A percentile compares a stretch with the other conserved stretches of the same genome.
Conservation (phyloP, 30 jellyfish, hydroid and myxozoan species). For the Nemopilema nomurai region DNA sequence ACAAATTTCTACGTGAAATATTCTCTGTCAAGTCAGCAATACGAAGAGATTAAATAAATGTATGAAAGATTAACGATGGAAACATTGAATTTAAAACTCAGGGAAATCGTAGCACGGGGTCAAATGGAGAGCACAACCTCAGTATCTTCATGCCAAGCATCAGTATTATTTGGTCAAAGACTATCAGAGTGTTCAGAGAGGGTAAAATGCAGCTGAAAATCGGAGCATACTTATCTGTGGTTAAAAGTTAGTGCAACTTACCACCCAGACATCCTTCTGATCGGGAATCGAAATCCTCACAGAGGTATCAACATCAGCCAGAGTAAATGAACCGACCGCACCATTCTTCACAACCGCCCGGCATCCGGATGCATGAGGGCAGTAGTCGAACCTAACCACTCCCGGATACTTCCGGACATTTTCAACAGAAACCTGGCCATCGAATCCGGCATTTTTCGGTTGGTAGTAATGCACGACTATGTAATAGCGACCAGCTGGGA, state of each 20-base stretch:
- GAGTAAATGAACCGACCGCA: slow-evolving; percentile 45
- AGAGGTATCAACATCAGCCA: slow-evolving; percentile 52
- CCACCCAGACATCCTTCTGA: slow-evolving; percentile 92
- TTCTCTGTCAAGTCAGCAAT: too few relatives aligned
- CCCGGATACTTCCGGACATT: slow-evolving; percentile 78
- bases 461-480: slow-evolving; percentile 85
- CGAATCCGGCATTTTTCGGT: slow-evolving; percentile 79
- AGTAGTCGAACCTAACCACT: slow-evolving; percentile 49
- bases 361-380: slow-evolving; percentile 94
- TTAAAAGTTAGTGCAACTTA: slow-evolving; percentile 27
- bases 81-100: too few relatives aligned
- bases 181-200: neutral
- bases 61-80: too few relatives aligned
- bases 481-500: slow-evolving; percentile 88
- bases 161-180: too few relatives aligned
- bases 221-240: neutral
- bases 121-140: too few relatives aligned
- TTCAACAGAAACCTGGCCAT: slow-evolving; percentile 58
- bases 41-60: too few relatives aligned
- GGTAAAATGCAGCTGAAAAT: neutral
- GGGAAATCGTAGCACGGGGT: too few relatives aligned
- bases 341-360: slow-evolving; percentile 71
- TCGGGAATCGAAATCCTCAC: slow-evolving; percentile 64
- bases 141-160: too few relatives aligned
- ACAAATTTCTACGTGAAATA: too few relatives aligned